Evolutionary conservation across 2,797 vertebrate genomes (phyloP), one percentile per base, ranked within the genome.

Genomic region (Acomys russatus): DNA sequence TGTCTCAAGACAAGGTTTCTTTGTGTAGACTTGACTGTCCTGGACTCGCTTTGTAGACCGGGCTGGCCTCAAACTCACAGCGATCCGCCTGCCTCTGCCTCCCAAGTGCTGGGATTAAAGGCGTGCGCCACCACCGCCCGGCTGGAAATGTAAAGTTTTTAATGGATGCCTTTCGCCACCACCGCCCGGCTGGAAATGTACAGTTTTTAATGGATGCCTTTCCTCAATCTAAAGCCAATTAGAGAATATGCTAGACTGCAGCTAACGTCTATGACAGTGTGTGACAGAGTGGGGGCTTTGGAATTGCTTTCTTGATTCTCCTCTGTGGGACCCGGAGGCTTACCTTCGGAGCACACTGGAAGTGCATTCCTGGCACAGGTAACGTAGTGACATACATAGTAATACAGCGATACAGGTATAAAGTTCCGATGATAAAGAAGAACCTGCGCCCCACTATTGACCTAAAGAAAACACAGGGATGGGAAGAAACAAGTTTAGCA

Each of bases 301-400:
- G 22, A 28, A 25, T 22, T 3, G 12, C 44, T 71, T 44, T 38
- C 91, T 30, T 7, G 51, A 12, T 3, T 59, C 35, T 5, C 74
- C 78, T 30, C 6, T 5, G 0, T 0, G 80, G 61, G 9, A 12
- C 14, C 35, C 25, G 0, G 56, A 86, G 70, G 23, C 98, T 99
- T 98, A 99, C 99, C 99, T 99, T 99, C 0, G 99, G 99, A 0
- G 99, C 99, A 97, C 99, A 99, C 92, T 99, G 99, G 98, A 99
- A 99, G 97, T 99, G 99, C 98, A 99, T 99, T 95, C 99, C 99
- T 51, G 99, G 99, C 96, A 99, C 99, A 86, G 99, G 99, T 87
- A 99, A 98, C 18, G 99, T 99, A 89, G 99, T 99, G 97, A 99
- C 99, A 0, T 99, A 99, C 99, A 99, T 99, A 33, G 99, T 99